Evolutionary conservation across 2,888 invertebrate genomes (phyloP), one percentile per base, ranked within the genome.

Genomic region (Raillietiella orientalis): DNA sequence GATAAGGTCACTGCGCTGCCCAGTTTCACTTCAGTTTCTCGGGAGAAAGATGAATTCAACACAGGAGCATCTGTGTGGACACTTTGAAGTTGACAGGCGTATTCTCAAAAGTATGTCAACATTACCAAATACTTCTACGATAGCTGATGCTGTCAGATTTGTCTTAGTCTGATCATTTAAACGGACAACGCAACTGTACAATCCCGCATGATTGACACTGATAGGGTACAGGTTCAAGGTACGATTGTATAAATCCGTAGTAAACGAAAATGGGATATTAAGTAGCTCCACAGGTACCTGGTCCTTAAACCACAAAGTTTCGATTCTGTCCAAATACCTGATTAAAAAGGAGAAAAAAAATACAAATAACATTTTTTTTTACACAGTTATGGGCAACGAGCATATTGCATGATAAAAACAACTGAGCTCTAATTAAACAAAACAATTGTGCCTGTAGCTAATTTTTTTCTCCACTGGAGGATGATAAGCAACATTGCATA

Each of bases 221-320:
- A 67, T 66, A 10, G 69, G 64, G 33, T 72, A 58, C 25, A 82
- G 52, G 21, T 66, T 66, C 34, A 82, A 47, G 5, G 75, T 77
- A 39, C 77, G 56, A 42, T 79, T 79, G 75, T 77, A 79, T 22
- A 66, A 66, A 47, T 79, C 77, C n/a, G n/a, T n/a, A 37, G 69
- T 66, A 35, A 74, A 55, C 30, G 66, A 66, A 40, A 64, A 67
- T 22, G 59, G 50, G 23, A 79, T 57, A 19, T 66, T 67, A 3
- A 72, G 58, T 39, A 63, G 58, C 40, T 77, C 74, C 31, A 82
- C 66, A 28, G 69, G 59, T 31, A 72, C 59, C 4, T 69, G 72
- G 43, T 82, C 79, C 51, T 82, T 82, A 37, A 65, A 62, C 82
- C 82, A 82, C 14, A 74, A 46, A 1, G 74, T 79, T 47, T 70